Percentiles rank a stretch among this genome's conserved stretches.
Conservation (phyloP, 1,140 invertebrate genomes). For the Drosophila obscura region DNA sequence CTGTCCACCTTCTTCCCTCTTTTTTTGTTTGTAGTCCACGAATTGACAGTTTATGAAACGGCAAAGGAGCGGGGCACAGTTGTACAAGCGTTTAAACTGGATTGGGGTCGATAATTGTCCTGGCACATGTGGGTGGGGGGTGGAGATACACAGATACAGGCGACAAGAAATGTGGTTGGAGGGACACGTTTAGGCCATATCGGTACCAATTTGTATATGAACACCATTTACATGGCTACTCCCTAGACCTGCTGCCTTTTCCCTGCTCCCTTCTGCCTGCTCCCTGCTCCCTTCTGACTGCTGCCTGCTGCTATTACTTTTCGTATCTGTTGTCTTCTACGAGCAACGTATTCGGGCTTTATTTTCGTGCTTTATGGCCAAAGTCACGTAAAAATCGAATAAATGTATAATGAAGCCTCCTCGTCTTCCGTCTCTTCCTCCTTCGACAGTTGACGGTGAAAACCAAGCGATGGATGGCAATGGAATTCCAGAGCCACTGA, state of each 20-base stretch:
- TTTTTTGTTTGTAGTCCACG: neutral
- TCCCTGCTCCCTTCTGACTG: no score
- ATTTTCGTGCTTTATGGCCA: constrained; percentile 73
- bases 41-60: constrained; percentile 27
- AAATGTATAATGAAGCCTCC: constrained; percentile 71
- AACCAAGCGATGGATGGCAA: constrained; percentile 5
- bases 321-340: constrained; percentile 24
- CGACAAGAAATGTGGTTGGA: neutral
- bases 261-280: no score
- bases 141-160: neutral
- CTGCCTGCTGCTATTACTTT: constrained; percentile 24
- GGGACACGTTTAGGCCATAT: constrained; percentile 43
- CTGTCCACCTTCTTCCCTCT: neutral
- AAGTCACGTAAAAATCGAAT: constrained; percentile 77
- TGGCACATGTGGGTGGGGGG: constrained; percentile 31
- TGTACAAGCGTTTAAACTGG: constrained; percentile 65
- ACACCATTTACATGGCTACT: constrained; percentile 42
- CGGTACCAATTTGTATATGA: constrained; percentile 65
- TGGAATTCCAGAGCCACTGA: constrained; percentile 46
- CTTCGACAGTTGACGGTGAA: no score
- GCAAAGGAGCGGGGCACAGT: neutral
- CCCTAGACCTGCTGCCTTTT: constrained; percentile 1
- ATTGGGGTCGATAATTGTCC: constrained; percentile 75
- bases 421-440: no score
- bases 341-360: constrained; percentile 32